A percentile compares a stretch with the other conserved stretches of the same genome.
Conservation (phyloP, 2,797 vertebrate species). For the Forpus xanthops region DNA sequence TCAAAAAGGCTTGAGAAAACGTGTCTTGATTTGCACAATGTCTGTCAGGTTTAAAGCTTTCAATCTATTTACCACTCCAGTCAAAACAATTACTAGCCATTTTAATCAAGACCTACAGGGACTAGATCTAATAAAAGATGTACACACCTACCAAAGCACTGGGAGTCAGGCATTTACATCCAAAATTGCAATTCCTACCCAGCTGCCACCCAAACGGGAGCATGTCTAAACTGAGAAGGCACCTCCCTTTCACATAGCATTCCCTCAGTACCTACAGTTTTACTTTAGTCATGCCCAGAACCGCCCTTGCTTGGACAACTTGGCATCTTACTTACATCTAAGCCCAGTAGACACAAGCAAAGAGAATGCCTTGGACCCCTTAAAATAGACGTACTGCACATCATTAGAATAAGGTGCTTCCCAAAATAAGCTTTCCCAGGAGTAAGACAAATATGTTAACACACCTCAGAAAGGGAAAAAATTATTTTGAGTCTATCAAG, state of each 20-base stretch:
- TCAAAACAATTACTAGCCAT: not conserved
- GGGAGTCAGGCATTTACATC: not conserved
- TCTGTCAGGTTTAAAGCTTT: not conserved
- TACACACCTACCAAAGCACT: not conserved
- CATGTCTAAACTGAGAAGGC: slow-evolving; percentile 48
- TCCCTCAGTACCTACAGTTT: not conserved
- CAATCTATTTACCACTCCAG: not conserved
- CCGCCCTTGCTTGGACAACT: slow-evolving; percentile 2
- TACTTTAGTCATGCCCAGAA: slow-evolving; percentile 28
- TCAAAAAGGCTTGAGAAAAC: not conserved
- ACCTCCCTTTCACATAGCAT: not conserved
- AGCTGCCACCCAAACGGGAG: slow-evolving; percentile 33
- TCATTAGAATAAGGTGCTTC: not conserved
- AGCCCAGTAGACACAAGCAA: not conserved
- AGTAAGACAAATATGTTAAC: not conserved
- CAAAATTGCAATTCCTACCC: not conserved
- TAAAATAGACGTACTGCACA: not conserved
- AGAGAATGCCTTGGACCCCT: not conserved
- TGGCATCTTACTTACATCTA: not conserved
- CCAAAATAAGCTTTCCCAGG: not conserved
- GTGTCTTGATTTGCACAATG: not conserved
- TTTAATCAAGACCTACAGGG: not conserved
- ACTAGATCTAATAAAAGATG: not conserved
- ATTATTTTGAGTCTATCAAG: not conserved
- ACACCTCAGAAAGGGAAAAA: not conserved